phyloP scores from a whole-genome alignment of 2,113 vertebrate genomes.

The Callopanchax toddi region DNA sequence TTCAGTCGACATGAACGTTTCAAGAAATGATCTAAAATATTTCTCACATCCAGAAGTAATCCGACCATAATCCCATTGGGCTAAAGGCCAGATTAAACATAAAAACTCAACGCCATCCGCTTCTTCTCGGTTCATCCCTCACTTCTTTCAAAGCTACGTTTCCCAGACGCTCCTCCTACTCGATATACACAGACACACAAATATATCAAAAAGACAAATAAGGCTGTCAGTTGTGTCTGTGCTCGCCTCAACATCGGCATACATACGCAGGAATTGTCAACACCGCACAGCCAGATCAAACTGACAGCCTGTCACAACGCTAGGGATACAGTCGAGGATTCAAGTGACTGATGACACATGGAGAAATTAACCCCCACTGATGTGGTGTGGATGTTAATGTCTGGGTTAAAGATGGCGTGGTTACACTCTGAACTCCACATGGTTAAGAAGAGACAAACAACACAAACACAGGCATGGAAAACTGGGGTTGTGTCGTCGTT shows the following conservation, averaged over 20 bases:
- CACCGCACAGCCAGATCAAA: conserved; percentile 60
- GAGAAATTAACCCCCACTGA: conserved; percentile 43
- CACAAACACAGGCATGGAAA: too few relatives aligned
- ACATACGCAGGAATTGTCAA: conserved; percentile 71
- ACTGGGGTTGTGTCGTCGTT: too few relatives aligned
- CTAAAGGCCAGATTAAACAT: conserved; percentile 51
- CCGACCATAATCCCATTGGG: conserved; percentile 41
- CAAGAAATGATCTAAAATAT: conserved; percentile 12
- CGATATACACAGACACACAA: conserved; percentile 37
- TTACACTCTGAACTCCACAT: not conserved
- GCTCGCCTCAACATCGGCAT: conserved; percentile 54
- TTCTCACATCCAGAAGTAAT: conserved; percentile 30
- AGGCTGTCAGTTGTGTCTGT: conserved; percentile 44
- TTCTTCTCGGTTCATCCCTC: not conserved
- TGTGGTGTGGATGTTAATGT: conserved; percentile 23
- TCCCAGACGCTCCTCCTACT: conserved; percentile 46
- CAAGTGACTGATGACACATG: conserved; percentile 64
- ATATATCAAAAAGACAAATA: conserved; percentile 60
- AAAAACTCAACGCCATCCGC: conserved; percentile 25
- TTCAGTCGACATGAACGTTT: conserved; percentile 29
- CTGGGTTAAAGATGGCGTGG: not conserved
- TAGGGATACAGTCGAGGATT: conserved; percentile 46
- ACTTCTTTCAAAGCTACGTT: conserved; percentile 37
- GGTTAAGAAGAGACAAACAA: too few relatives aligned
- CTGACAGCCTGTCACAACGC: conserved; percentile 61